Base-by-base conservation (phyloP, 2,113 vertebrate species). In the Papio anubis region DNA sequence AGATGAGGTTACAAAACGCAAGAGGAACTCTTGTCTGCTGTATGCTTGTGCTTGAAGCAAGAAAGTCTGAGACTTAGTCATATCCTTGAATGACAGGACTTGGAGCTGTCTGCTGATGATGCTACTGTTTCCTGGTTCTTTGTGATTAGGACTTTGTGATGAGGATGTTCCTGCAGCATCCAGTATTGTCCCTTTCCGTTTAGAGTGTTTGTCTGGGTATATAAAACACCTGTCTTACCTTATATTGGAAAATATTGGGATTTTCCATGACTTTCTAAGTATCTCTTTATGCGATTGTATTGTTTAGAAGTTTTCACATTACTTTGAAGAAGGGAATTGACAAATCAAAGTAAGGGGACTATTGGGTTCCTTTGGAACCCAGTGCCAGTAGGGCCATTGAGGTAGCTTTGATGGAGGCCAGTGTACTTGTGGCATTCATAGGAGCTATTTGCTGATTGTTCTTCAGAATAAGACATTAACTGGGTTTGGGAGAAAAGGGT, bases 311-410 rank as follows among this genome's bases (percentile, higher is more conserved):
- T 78, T 76, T 92, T 32, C 72, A 83, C 27, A 88, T 91, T 88
- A 83, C 88, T 89, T 90, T 96, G 64, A 89, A 94, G 90, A 78
- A 93, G 25, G 48, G 76, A 81, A 87, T 90, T 43, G 75, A n/a
- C 40, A 90, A 64, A 59, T 89, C 43, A 81, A 82, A 97, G 27
- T 64, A 30, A 64, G 61, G 61, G 30, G 27, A 64, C 61, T 30
- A 30, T 27, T 64, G 61, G 27, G 27, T 64, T 64, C 27, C 23
- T 64, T 81, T 40, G 85, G 50, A 86, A 61, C 8, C 40, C 43
- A 94, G 66, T 61, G 35, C 2, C 25, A 84, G 80, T 32, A 68
- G n/a, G 6, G 45, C 32, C 79, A 6, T 66, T 73, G 32, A 18
- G 43, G 23, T 90, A 61, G 8, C 48, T 78, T 72, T 90, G 66